Evolutionary conservation across 2,888 invertebrate species (phyloP).

Genomic region (Nycteola revayana): DNA sequence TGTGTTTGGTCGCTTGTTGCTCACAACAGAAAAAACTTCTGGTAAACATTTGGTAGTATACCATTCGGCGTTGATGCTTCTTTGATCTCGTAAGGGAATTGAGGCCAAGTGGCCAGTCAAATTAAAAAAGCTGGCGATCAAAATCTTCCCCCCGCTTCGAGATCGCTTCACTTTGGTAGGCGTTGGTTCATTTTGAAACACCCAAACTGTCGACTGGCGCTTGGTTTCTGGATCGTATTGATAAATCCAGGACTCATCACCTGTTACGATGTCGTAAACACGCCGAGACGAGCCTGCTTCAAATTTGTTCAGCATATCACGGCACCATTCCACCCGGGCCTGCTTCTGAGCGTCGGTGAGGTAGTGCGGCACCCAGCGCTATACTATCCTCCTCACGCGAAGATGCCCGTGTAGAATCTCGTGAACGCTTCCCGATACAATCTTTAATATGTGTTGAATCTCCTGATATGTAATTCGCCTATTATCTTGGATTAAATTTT

Average conservation of each 20-base stretch:
- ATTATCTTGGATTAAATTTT: background rate
- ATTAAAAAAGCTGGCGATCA: conserved; percentile 12
- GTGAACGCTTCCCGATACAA: conserved; percentile 3
- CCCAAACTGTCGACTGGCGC: conserved; percentile 7
- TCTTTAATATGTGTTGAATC: conserved; percentile 1
- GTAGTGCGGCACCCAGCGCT: conserved; percentile 4
- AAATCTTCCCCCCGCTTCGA: conserved; percentile 12
- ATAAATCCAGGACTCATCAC: conserved; percentile 5
- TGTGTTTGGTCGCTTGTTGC: background rate
- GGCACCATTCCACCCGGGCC: conserved; percentile 7
- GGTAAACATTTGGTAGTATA: no score
- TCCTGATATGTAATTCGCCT: background rate
- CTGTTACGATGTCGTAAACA: conserved; percentile 2
- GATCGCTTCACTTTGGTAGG: conserved; percentile 13
- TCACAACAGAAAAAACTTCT: background rate
- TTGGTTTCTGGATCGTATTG: conserved; percentile 9
- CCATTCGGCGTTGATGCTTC: background rate
- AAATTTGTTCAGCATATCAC: conserved; percentile 5
- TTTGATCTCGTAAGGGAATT: conserved; percentile 13
- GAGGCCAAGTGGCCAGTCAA: conserved; percentile 11
- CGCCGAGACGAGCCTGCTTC: conserved; percentile 5
- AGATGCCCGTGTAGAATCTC: background rate
- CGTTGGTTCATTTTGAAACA: conserved; percentile 9
- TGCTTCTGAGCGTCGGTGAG: conserved; percentile 10
- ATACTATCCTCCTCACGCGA: background rate